These are phyloP conservation scores for Myiopsitta monachus DNA, from an alignment of 2,113 vertebrate genomes.

Conservation along the genomic window DNA sequence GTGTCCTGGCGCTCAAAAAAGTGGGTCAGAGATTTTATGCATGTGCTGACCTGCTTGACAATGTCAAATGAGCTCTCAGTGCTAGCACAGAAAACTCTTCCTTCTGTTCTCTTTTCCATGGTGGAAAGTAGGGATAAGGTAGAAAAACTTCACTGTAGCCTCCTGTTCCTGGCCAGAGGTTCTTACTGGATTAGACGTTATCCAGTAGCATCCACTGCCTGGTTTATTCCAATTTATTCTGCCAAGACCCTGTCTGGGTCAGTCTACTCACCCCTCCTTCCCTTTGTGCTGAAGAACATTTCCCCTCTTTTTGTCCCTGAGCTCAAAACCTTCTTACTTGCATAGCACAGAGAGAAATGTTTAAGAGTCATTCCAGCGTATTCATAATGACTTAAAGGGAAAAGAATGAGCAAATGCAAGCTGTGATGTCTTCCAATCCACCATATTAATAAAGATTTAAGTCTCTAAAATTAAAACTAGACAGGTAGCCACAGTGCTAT, in stretches of 20 bases:
- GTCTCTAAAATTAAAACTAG: not conserved
- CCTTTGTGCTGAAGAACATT: not conserved
- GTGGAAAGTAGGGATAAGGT: not conserved
- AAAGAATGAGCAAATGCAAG: not conserved
- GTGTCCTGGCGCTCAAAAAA: not conserved
- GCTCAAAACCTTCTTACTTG: not conserved
- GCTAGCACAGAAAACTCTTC: not conserved
- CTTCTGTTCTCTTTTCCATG: not conserved
- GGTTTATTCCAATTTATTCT: not conserved
- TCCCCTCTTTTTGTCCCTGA: not conserved
- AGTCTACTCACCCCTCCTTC: not conserved
- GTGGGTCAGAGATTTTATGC: not conserved
- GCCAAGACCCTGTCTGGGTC: not conserved
- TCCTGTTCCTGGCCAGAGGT: not conserved
- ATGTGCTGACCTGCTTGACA: not conserved
- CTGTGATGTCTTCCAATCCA: not conserved
- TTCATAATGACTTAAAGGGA: not conserved
- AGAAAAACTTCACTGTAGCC: not conserved
- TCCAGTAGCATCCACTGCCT: not conserved
- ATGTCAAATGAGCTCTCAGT: not conserved
- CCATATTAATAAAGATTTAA: not conserved
- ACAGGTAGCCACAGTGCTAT: not conserved
- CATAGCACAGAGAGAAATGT: not conserved
- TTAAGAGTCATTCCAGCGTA: not conserved
- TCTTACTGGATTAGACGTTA: not conserved